Evolutionary conservation across 2,113 vertebrate species (phyloP), one percentile per base, ranked within the genome.

Genomic region (Phalacrocorax pelagicus): DNA sequence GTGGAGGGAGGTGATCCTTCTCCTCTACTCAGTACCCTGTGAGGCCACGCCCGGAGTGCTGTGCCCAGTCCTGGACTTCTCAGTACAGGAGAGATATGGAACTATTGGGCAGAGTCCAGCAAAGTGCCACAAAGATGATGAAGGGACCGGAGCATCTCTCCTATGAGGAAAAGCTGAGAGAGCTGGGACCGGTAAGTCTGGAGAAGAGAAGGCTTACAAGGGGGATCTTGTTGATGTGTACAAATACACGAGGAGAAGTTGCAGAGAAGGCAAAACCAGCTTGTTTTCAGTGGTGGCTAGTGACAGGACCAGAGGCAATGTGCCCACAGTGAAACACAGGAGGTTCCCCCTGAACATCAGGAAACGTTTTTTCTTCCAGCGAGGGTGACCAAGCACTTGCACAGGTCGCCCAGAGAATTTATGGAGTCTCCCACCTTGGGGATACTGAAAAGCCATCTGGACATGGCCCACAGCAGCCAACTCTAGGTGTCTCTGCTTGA

Each of bases 381-480:
- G 13, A 49, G 23, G 7, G 13, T 78, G 42, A 34, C 29, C 0
- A 2, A 40, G 8, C 30, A 49, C 24, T 42, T 24, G 4, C 16
- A 30, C 27, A 42, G 24, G 11, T n/a, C 67, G 14, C 12, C 40
- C 8, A 49, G 20, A 12, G n/a, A 29, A 3, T 12, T 9, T 59
- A 15, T 73, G 42, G 20, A 66, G 47, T 36, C 4, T 46, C 47
- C 23, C 8, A 36, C 32, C 12, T 13, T 47, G 23, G 32, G 57
- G 36, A 71, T 46, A 44, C 26, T 47, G n/a, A 72, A 10, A 55
- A 61, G 2, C 15, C 13, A 57, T 23, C 30, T 23, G 6, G 32
- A 47, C 7, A 21, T 3, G 4, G 11, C 26, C 21, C 24, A 23
- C 29, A 36, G 36, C 12, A 87, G 47, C 10, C 0, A 0, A 8